Evolutionary conservation across 2,888 invertebrate genomes (phyloP), one percentile per base, ranked within the genome.

Genomic region (Caenorhabditis sinica): DNA sequence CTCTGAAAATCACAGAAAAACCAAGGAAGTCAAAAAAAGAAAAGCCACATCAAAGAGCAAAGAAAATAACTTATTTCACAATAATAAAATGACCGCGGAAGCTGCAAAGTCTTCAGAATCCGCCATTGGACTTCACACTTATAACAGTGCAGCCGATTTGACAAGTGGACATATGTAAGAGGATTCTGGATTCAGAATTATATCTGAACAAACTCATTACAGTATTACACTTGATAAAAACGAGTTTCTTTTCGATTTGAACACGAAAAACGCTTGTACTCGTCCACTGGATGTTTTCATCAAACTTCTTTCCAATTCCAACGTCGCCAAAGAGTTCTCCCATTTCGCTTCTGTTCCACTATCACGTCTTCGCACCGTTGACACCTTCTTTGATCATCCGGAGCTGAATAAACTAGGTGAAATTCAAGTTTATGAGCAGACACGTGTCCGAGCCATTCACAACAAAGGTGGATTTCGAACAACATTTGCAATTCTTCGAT

Each of bases 351-450:
- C 79, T 23, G 43, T 83, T 36, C 63, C 69, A 6, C 13, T 84
- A 28, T 43, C 69, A 17, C 80, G 81, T 53, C 49, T 66, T 9
- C 76, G 81, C 30, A 65, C 65, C n/a, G 75, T 83, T 30, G 80
- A 79, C 65, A 30, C 75, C 23, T 72, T 85, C 71, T 85, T 83
- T 60, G 77, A 83, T 43, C 74, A 87, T 69, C 74, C 72, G 25
- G 45, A 75, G 28, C 45, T 82, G 61, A 87, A 86, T 65, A 82
- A 88, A 73, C 86, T 86, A 63, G 66, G 60, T 25, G 90, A 90
- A 73, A 82, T 90, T 60, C 83, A 75, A 17, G 88, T 88, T 69
- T 77, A 85, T 72, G 89, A 89, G 69, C 69, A 73, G 58, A 89
- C 89, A 33, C 76, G 89, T 40, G 87, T 89, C 45, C 23, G 80